Evolutionary conservation across 2,113 vertebrate species (phyloP).

Genomic region (Amphiprion ocellaris): DNA sequence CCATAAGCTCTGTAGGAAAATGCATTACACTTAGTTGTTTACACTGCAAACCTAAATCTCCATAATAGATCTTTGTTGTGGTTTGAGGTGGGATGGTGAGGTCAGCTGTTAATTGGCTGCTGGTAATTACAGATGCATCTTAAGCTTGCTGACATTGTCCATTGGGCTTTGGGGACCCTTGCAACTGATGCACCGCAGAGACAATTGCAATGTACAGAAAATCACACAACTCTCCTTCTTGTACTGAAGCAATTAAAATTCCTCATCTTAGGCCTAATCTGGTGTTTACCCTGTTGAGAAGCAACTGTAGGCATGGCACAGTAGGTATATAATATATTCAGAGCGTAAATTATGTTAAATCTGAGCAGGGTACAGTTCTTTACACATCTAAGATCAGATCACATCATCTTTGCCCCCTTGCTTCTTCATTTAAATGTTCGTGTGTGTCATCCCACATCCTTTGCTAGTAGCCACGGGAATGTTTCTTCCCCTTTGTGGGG

Average conservation of each 20-base stretch:
- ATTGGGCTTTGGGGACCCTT: conserved; percentile 63
- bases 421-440: conserved; percentile 43
- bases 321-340: conserved; percentile 1
- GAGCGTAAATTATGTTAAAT: background rate
- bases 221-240: conserved; percentile 44
- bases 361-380: background rate
- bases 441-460: conserved; percentile 56
- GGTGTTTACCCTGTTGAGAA: conserved; percentile 4
- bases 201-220: conserved; percentile 55
- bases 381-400: conserved; percentile 23
- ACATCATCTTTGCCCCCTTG: background rate
- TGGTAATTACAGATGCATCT: conserved; percentile 81
- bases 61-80: conserved; percentile 82
- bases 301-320: background rate
- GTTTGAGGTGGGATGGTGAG: conserved; percentile 74
- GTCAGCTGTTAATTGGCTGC: conserved; percentile 80
- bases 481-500: conserved; percentile 47
- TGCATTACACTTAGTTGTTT: conserved; percentile 70
- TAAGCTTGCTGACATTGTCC: conserved; percentile 73
- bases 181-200: conserved; percentile 59
- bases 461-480: conserved; percentile 51
- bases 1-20: conserved; percentile 47
- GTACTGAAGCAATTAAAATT: conserved; percentile 34
- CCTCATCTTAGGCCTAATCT: conserved; percentile 27
- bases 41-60: conserved; percentile 76